phyloP scores from a whole-genome alignment of 2,113 vertebrate genomes.

The Calyptommatus sinebrachiatus region DNA sequence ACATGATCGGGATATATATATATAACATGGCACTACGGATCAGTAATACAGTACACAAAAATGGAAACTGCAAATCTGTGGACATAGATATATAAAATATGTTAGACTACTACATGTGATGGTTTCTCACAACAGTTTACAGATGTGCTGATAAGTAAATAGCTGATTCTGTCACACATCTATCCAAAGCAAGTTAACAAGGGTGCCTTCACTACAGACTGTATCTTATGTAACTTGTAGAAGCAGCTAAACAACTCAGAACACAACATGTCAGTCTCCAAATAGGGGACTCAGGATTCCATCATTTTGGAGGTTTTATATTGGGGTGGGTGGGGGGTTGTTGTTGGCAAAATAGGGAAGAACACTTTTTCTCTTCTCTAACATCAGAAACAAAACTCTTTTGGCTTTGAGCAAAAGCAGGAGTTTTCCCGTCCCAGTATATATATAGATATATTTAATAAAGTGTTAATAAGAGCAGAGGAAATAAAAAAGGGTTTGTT shows the following conservation, averaged over 20 bases:
- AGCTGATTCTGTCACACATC: not conserved
- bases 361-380: conserved; percentile 16
- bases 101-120: not conserved
- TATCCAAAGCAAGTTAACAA: not conserved
- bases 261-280: not conserved
- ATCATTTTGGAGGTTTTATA: not conserved
- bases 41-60: not conserved
- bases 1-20: not conserved
- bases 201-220: not conserved
- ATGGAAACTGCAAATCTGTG: not conserved
- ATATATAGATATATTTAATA: not conserved
- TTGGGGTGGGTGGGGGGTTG: not conserved
- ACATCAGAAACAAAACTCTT: conserved; percentile 24
- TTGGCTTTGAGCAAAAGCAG: conserved; percentile 4
- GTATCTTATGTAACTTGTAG: not conserved
- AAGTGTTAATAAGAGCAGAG: conserved; percentile 19
- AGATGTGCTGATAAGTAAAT: not conserved
- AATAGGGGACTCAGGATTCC: not conserved
- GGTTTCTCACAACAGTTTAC: not conserved
- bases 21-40: conserved; percentile 11
- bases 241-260: not conserved
- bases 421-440: conserved; percentile 8
- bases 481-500: not conserved
- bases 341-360: too few species aligned
- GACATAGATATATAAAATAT: not conserved